Base-by-base conservation (phyloP, 2,113 vertebrate species). In the Thymallus thymallus region DNA sequence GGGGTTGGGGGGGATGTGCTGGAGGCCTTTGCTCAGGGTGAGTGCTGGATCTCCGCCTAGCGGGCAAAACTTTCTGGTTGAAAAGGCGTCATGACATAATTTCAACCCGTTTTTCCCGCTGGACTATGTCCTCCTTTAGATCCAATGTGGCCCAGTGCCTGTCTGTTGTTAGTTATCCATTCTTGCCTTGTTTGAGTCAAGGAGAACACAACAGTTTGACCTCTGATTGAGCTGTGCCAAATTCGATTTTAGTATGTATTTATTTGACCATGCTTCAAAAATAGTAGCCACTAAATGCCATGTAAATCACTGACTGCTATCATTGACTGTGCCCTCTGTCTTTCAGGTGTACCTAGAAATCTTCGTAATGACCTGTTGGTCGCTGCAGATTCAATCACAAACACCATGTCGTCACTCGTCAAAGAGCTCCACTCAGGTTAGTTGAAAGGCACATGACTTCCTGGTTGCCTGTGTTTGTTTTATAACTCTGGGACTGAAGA, bases 371-470 rank as follows among this genome's bases (percentile, higher is more conserved):
- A 98, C 86, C 92, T 98, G 80, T 91, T 97, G 90, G 96, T 98
- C 68, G 97, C 96, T 1, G 96, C 96, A 0, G 97, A 98, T 67
- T 99, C 96, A 58, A 97, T 98, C 88, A 98, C 97, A 85, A 96
- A 97, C 91, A 97, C 96, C 76, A 94, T 98, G 96, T 97, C 95
- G 0, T 99, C 96, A 0, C 91, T 98, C 91, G 96, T 99, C 86
- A 98, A 98, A 90, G 97, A 99, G 83, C 96, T 98, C 0, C 96
- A 98, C 76, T 98, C 96, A 73, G 97, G 97, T 98, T 85, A 22
- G 89, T 76, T 26, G 5, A 14, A 41, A 41, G 64, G 26, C 30
- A 80, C 23, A 10, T 55, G 7, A 35, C 32, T 61, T 24, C 6
- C 24, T 24, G 35, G 58, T 51, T 77, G 62, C 73, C 32, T 45